Base-by-base conservation (phyloP, 2,113 vertebrate genomes). In the Heterochromis multidens region DNA sequence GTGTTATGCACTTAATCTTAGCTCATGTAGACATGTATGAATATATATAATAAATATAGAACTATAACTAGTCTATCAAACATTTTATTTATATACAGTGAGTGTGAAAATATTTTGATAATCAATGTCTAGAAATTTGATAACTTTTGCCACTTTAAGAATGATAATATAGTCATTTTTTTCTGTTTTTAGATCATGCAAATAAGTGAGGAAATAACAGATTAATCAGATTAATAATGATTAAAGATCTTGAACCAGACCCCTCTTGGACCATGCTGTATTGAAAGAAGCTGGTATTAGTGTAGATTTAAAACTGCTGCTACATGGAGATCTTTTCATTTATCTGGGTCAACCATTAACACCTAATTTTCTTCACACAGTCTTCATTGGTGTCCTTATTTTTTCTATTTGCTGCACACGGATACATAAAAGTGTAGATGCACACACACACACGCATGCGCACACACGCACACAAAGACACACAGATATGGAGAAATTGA, bases 281-380 rank as follows among this genome's bases (percentile, higher is more conserved):
- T 58, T 72, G 23, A 46, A 43, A 17, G 16, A 61, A 14, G 14
- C 10, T 62, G 52, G 33, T 27, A 21, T 33, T 33, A 31, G 17
- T 77, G 6, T 7, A 6, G 1, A 29, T 65, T 59, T 17, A 27
- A 67, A 77, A 12, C 7, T 1, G 33, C 17, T 27, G 19, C 16
- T 79, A 11, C 35, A 1, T 77, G 54, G n/a, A 33, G 35, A 67
- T 82, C 10, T 1, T 58, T 85, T 31, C 19, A 13, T 77, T 70
- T 33, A 46, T 65, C 31, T n/a, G 49, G 40, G 58, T 85, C 84
- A 89, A 67, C 25, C 31, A 89, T 37, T 78, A 89, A 88, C 81
- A 74, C 25, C 14, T 25, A 11, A 6, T n/a, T 29, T 52, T 67
- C 29, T 35, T 59, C 5, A 35, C 40, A 31, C 25, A 5, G 21